Evolutionary conservation across 92 coral and sea anemone genomes (phyloP).

Genomic region (Zoanthus sociatus): DNA sequence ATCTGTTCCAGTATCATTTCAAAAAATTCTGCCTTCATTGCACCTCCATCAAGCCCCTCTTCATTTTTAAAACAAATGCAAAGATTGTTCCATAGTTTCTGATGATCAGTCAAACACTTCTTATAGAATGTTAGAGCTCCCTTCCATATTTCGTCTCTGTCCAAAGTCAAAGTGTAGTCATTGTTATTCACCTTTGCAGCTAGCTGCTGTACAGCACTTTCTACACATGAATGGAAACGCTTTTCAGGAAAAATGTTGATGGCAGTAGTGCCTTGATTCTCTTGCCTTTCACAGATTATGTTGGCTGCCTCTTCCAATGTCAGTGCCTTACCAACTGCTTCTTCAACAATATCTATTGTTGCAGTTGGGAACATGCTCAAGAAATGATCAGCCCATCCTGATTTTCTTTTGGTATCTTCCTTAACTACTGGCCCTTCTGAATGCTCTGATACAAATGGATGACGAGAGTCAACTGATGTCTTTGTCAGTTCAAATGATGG

Average conservation of each 20-base stretch:
- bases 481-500: not conserved
- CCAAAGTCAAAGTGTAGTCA: conserved; percentile 56
- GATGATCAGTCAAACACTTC: conserved; percentile 53
- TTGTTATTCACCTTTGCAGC: conserved; percentile 19
- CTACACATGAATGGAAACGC: conserved; percentile 10
- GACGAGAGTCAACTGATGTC: not conserved
- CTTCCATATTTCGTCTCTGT: conserved; percentile 67
- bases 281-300: conserved; percentile 48
- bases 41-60: conserved; percentile 77
- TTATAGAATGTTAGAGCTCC: conserved; percentile 60
- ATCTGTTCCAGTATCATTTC: conserved; percentile 61
- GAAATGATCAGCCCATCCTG: conserved; percentile 36
- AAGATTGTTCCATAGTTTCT: conserved; percentile 52
- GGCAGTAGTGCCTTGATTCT: conserved; percentile 2
- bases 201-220: conserved; percentile 24
- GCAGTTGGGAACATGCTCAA: conserved; percentile 46
- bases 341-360: conserved; percentile 29
- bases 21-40: conserved; percentile 61
- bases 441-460: conserved; percentile 11
- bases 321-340: conserved; percentile 27
- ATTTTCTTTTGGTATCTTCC: not conserved
- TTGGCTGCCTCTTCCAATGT: conserved; percentile 60
- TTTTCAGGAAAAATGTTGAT: conserved; percentile 20
- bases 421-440: conserved; percentile 20
- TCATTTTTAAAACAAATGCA: conserved; percentile 62